These are phyloP conservation scores for Choristoneura rosaceana DNA, from an alignment of 2,888 invertebrate species.

Conservation along the genomic window DNA sequence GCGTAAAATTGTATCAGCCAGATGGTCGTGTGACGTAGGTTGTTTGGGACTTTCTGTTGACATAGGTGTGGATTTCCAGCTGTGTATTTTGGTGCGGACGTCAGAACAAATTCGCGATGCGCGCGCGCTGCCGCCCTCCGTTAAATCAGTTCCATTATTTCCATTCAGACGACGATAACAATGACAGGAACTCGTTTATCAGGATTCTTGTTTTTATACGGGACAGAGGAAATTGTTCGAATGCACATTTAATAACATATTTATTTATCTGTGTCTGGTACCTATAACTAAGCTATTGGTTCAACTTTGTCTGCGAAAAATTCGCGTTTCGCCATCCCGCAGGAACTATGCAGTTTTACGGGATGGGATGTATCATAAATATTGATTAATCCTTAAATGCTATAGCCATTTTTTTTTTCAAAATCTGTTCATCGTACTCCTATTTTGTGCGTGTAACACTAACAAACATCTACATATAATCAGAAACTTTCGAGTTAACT, in stretches of 20 bases:
- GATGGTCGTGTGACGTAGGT: slow-evolving; percentile 26
- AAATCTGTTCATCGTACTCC: too few species aligned
- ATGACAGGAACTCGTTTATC: slow-evolving; percentile 42
- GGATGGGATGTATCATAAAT: too few species aligned
- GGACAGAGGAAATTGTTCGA: slow-evolving; percentile 29
- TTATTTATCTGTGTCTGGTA: slow-evolving; percentile 5
- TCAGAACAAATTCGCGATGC: slow-evolving; percentile 32
- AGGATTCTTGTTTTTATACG: slow-evolving; percentile 31
- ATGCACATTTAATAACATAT: slow-evolving; percentile 35
- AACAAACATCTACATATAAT: too few species aligned
- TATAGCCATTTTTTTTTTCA: too few species aligned
- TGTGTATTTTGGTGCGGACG: slow-evolving; percentile 35
- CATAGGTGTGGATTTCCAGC: slow-evolving; percentile 36
- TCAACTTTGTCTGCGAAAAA: too few species aligned
- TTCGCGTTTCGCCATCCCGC: too few species aligned
- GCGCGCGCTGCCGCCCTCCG: slow-evolving; percentile 21
- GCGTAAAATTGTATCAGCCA: slow-evolving; percentile 13
- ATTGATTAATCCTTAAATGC: too few species aligned
- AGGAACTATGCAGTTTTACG: too few species aligned
- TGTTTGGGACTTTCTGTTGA: slow-evolving; percentile 32
- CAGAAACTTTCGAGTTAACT: too few species aligned
- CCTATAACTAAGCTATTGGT: not conserved
- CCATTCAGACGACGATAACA: slow-evolving; percentile 38
- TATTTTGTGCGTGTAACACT: too few species aligned
- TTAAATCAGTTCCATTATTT: slow-evolving; percentile 28